Conservation (phyloP, 2,113 vertebrate genomes). For the Antennarius striatus region DNA sequence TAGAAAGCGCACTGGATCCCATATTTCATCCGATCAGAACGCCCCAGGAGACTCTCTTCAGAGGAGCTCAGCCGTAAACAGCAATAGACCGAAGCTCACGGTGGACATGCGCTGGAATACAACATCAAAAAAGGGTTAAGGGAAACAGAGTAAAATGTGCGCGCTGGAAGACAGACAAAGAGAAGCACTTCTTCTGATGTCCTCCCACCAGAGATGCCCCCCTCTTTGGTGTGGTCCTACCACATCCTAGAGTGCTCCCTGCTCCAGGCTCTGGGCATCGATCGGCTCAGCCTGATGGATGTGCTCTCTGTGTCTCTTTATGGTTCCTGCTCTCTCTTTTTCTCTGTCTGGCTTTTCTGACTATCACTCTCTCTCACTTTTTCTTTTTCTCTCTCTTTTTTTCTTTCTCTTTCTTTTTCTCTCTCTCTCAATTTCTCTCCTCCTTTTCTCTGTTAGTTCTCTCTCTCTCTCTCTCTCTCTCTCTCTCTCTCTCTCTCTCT, state of each 20-base stretch:
- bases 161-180: conserved; percentile 78
- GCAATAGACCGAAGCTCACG: conserved; percentile 62
- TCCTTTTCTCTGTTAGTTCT: too few relatives aligned
- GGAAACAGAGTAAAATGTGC: conserved; percentile 73
- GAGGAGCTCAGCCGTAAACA: conserved; percentile 52
- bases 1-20: conserved; percentile 51
- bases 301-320: conserved; percentile 47
- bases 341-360: conserved; percentile 29
- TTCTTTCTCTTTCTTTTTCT: conserved; percentile 14
- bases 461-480: conserved; percentile 17
- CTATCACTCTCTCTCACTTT: conserved; percentile 35
- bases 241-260: conserved; percentile 69
- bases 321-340: conserved; percentile 26
- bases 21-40: conserved; percentile 55
- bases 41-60: conserved; percentile 58
- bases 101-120: conserved; percentile 61
- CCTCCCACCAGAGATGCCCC: conserved; percentile 80
- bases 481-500: conserved; percentile 19
- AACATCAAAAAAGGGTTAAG: conserved; percentile 77
- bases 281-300: conserved; percentile 79
- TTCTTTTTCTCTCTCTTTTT: conserved; percentile 29
- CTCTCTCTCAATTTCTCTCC: conserved; percentile 22
- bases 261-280: conserved; percentile 78
- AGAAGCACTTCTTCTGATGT: conserved; percentile 75
- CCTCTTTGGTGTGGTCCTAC: conserved; percentile 79